A percentile compares a stretch with the other conserved stretches of the same genome.
These are phyloP conservation scores for Callyntrura guangdongensis DNA, from an alignment of 2,888 invertebrate species.

Conservation along the genomic window DNA sequence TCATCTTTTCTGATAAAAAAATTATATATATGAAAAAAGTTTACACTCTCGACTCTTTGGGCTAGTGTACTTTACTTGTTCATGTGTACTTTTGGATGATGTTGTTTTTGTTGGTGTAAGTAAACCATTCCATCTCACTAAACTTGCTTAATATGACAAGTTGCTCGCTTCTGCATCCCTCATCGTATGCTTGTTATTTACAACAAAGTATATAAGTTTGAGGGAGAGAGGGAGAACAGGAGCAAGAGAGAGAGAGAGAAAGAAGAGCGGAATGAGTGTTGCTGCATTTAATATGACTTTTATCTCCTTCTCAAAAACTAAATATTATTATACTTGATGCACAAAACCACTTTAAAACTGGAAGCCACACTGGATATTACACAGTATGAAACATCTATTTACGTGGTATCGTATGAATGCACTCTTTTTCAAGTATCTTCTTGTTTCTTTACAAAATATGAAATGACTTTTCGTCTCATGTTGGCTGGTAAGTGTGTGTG, in stretches of 20 bases:
- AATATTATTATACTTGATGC: conserved; percentile 64
- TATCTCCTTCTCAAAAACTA: conserved; percentile 74
- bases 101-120: conserved; percentile 56
- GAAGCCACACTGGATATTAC: background rate
- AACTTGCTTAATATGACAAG: conserved; percentile 71
- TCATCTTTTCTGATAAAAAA: conserved; percentile 78
- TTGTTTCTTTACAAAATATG: conserved; percentile 59
- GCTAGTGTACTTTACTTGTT: background rate
- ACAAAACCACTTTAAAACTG: conserved; percentile 43
- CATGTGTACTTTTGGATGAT: conserved; percentile 32
- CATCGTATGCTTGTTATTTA: conserved; percentile 72
- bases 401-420: background rate
- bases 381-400: conserved; percentile 28
- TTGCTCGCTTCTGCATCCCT: conserved; percentile 65
- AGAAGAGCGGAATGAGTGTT: conserved; percentile 46
- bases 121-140: conserved; percentile 65
- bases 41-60: conserved; percentile 26
- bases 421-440: conserved; percentile 45
- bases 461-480: conserved; percentile 62
- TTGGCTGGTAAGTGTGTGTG: background rate
- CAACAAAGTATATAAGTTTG: conserved; percentile 38
- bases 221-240: background rate
- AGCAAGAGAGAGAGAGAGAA: background rate
- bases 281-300: conserved; percentile 76
- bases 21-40: conserved; percentile 64